A percentile compares a stretch with the other conserved stretches of the same genome.
Conservation (phyloP, 2,888 invertebrate genomes). For the Melanostoma scalare region DNA sequence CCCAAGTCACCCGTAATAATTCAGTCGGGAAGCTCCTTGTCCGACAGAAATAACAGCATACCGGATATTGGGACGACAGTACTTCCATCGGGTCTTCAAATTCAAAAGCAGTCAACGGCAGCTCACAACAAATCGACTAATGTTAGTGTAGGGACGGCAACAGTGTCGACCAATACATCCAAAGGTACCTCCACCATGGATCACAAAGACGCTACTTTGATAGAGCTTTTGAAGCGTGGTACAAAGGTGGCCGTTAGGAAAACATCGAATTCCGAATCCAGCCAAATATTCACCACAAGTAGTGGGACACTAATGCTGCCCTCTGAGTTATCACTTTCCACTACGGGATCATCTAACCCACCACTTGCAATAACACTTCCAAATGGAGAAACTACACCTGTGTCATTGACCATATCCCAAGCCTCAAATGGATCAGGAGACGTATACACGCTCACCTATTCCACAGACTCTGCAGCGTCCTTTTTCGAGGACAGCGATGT, state of each 20-base stretch:
- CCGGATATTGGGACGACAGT: slow-evolving; percentile 77
- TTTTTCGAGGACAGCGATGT: slow-evolving; percentile 88
- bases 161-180: slow-evolving; percentile 71
- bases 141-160: slow-evolving; percentile 75
- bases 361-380: slow-evolving; percentile 77
- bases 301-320: slow-evolving; percentile 81
- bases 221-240: slow-evolving; percentile 89
- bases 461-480: slow-evolving; percentile 85
- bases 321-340: slow-evolving; percentile 77
- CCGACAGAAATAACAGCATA: slow-evolving; percentile 66
- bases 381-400: slow-evolving; percentile 78
- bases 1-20: slow-evolving; percentile 76
- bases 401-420: slow-evolving; percentile 81
- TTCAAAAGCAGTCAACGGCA: slow-evolving; percentile 77
- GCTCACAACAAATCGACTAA: slow-evolving; percentile 74
- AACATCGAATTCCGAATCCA: slow-evolving; percentile 86
- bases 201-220: slow-evolving; percentile 89
- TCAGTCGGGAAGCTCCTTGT: slow-evolving; percentile 55
- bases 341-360: slow-evolving; percentile 83
- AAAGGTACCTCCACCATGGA: slow-evolving; percentile 81
- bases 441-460: slow-evolving; percentile 85
- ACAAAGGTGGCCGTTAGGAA: slow-evolving; percentile 88
- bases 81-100: slow-evolving; percentile 77
- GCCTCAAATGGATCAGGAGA: slow-evolving; percentile 82
- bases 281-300: slow-evolving; percentile 83